Evolutionary conservation across 2,888 invertebrate genomes (phyloP).

Genomic region (Latrodectus elegans): DNA sequence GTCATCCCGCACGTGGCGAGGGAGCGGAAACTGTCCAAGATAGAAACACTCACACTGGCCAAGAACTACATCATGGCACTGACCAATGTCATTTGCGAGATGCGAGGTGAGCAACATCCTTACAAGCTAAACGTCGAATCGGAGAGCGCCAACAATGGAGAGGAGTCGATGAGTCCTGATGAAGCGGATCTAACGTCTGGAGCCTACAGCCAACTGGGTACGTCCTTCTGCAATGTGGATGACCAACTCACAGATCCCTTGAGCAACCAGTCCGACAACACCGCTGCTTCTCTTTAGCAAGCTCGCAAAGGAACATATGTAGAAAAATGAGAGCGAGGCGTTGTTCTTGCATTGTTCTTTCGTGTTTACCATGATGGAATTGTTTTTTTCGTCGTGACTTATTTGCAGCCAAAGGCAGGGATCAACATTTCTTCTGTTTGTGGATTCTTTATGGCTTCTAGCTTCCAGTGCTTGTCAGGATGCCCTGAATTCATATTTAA

Average conservation of each 20-base stretch:
- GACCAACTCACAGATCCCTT: neutral
- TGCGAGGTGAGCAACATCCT: slow-evolving; percentile 67
- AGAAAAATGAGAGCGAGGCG: no score
- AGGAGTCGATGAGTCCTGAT: slow-evolving; percentile 23
- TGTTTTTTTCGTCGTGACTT: no score
- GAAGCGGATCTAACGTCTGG: slow-evolving; percentile 1
- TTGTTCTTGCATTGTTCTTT: no score
- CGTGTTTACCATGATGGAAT: no score
- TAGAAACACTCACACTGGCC: slow-evolving; percentile 89
- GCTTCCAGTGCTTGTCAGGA: no score
- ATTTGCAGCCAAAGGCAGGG: no score
- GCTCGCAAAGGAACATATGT: no score
- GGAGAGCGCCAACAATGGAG: slow-evolving; percentile 4
- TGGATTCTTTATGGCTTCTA: no score
- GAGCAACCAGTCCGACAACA: neutral
- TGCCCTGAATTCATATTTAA: no score
- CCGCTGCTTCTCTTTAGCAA: neutral
- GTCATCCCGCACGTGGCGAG: slow-evolving; percentile 91
- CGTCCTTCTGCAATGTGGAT: neutral
- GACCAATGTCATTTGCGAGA: slow-evolving; percentile 86
- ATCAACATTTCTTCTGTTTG: no score
- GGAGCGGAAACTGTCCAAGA: slow-evolving; percentile 88
- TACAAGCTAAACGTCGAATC: slow-evolving; percentile 55
- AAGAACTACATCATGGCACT: slow-evolving; percentile 93
- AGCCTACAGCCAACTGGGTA: neutral